phyloP scores from a whole-genome alignment of 1,140 invertebrate genomes.

The Drosophila orosa region DNA sequence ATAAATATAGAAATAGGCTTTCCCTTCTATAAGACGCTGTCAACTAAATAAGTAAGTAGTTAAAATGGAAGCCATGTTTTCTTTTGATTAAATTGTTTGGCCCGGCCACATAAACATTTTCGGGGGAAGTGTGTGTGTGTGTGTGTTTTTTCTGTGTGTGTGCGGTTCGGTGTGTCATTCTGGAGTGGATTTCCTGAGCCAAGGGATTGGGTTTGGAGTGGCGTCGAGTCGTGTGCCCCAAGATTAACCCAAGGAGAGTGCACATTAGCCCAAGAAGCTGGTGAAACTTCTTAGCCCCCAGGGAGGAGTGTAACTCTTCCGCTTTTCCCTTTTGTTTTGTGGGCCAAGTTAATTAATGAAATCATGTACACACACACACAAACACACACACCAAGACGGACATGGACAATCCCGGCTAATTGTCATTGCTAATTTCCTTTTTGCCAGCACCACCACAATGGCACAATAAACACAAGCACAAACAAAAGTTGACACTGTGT shows the following conservation, averaged over 20 bases:
- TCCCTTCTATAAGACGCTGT: background rate
- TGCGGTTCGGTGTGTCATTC: conserved; percentile 10
- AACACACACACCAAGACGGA: conserved; percentile 26
- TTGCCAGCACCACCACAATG: conserved; percentile 47
- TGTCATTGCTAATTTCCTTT: conserved; percentile 64
- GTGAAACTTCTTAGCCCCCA: conserved; percentile 19
- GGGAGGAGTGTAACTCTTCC: conserved; percentile 24
- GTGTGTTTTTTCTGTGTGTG: conserved; percentile 12
- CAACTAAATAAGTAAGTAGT: conserved; percentile 1
- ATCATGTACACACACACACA: conserved; percentile 29
- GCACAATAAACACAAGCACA: conserved; percentile 44
- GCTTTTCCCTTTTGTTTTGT: conserved; percentile 20
- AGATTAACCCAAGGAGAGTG: conserved; percentile 33
- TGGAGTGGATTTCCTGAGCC: conserved; percentile 13
- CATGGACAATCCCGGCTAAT: conserved; percentile 56
- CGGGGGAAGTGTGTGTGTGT: background rate
- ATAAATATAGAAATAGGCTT: background rate
- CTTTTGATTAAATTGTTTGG: conserved; percentile 34
- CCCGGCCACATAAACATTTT: conserved; percentile 35
- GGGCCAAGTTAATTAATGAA: conserved; percentile 46
- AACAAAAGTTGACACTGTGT: conserved; percentile 29
- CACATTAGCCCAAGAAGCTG: conserved; percentile 42
- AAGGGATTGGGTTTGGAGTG: conserved; percentile 10
- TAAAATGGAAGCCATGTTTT: conserved; percentile 23
- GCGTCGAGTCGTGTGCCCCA: conserved; percentile 10